Evolutionary conservation across 2,888 invertebrate species (phyloP), one percentile per base, ranked within the genome.

Genomic region (Rosalia funebris): DNA sequence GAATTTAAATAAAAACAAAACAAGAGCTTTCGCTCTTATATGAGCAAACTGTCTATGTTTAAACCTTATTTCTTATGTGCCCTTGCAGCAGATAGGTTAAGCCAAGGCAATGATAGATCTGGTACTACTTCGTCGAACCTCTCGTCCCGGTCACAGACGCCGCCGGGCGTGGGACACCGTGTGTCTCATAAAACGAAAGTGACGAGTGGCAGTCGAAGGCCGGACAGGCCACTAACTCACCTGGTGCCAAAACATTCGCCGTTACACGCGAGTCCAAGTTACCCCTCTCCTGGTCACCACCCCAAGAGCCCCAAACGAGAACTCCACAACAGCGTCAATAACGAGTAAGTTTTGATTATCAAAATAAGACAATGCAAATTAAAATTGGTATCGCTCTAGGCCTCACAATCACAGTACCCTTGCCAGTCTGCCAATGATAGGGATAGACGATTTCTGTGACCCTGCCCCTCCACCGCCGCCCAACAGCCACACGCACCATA

Each of bases 401-500:
- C 63, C 61, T 15, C 86, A 88, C 68, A 83, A 87, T 44, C 88
- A 87, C 79, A 89, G 90, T 68, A 88, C 90, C 5, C 83, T 90
- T 66, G 91, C 91, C 68, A 91, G 82, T 71, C 71, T 83, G 65
- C 91, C 92, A 3, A 88, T 91, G 88, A 90, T 91, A 67, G 89
- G 90, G 41, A 81, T 89, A 60, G 90, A 90, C 76, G 90, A 90
- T 71, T 79, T 76, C 60, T 64, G 73, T 3, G 73, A 76, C 73
- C 82, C 62, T 63, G 66, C 68, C 19, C 61, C 68, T 17, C 60
- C 65, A 14, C 60, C 62, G n/a, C 60, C 65, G 10, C 58, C 50
- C 2, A 57, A 53, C 20, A 46, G 12, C 50, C 36, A 47, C 15
- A 44, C 42, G 3, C 58, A 42, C 16, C 64, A 60, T 12, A 60